These are phyloP conservation scores for Propithecus coquereli DNA, from an alignment of 2,113 vertebrate species.

Conservation along the genomic window DNA sequence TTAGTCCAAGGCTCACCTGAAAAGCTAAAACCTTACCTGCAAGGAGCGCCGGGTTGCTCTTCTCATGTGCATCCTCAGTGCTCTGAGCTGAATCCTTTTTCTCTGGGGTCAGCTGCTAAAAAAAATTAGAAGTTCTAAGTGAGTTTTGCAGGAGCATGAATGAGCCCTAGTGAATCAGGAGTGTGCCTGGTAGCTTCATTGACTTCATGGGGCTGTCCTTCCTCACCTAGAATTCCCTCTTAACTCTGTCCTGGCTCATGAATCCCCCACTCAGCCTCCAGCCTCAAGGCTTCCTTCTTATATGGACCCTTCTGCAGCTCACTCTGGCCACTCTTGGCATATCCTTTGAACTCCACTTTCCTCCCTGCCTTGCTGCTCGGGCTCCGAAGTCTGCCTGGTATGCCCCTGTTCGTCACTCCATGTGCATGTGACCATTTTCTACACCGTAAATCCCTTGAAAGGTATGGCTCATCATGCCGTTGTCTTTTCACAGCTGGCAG, in stretches of 20 bases:
- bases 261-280: not conserved
- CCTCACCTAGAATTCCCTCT: not conserved
- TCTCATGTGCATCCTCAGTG: not conserved
- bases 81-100: not conserved
- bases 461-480: not conserved
- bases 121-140: slow-evolving; percentile 27
- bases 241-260: not conserved
- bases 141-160: slow-evolving; percentile 5
- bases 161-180: not conserved
- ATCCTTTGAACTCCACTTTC: not conserved
- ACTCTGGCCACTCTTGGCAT: not conserved
- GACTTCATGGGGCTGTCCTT: not conserved
- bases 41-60: not conserved
- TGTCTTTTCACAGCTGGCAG: not conserved
- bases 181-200: not conserved
- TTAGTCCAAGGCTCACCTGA: not conserved
- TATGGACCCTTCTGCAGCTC: not conserved
- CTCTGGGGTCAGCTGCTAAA: slow-evolving; percentile 29
- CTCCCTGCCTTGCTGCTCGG: not conserved
- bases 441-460: not conserved
- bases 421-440: not conserved
- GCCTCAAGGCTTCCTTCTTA: not conserved
- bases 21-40: slow-evolving; percentile 36
- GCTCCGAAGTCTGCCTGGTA: not conserved
- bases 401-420: not conserved